Conservation (phyloP, 1,140 invertebrate genomes). For the Meloidogyne exigua region DNA sequence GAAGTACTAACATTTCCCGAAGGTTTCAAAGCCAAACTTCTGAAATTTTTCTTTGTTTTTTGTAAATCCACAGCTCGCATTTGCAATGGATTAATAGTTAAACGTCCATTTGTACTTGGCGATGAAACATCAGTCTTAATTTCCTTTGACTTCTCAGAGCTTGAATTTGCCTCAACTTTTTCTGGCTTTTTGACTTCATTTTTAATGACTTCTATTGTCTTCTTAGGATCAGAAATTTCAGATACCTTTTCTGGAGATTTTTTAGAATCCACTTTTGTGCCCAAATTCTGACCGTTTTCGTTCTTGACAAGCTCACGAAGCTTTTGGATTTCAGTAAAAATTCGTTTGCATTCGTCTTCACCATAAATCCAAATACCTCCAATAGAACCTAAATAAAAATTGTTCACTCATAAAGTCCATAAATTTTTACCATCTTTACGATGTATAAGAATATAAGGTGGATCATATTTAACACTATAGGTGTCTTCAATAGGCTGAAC, state of each 20-base stretch:
- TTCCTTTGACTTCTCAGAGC: neutral
- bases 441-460: slow-evolving; percentile 50
- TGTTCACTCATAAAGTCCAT: no score
- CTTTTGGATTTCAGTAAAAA: neutral
- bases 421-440: slow-evolving; percentile 42
- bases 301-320: neutral
- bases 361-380: slow-evolving; percentile 31
- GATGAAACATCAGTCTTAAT: neutral
- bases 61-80: neutral
- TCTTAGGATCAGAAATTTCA: neutral
- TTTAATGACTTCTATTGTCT: neutral
- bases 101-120: neutral
- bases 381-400: slow-evolving; percentile 31
- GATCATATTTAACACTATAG: slow-evolving; percentile 35
- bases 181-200: neutral
- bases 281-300: neutral
- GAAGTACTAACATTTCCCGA: neutral
- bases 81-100: neutral
- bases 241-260: neutral
- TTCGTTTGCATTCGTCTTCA: slow-evolving; percentile 39
- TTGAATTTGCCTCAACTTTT: neutral
- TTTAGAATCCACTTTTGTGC: neutral
- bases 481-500: slow-evolving; percentile 41
- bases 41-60: neutral
- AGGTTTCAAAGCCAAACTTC: neutral